Evolutionary conservation across 2,113 vertebrate genomes (phyloP).

Genomic region (Jaculus jaculus): DNA sequence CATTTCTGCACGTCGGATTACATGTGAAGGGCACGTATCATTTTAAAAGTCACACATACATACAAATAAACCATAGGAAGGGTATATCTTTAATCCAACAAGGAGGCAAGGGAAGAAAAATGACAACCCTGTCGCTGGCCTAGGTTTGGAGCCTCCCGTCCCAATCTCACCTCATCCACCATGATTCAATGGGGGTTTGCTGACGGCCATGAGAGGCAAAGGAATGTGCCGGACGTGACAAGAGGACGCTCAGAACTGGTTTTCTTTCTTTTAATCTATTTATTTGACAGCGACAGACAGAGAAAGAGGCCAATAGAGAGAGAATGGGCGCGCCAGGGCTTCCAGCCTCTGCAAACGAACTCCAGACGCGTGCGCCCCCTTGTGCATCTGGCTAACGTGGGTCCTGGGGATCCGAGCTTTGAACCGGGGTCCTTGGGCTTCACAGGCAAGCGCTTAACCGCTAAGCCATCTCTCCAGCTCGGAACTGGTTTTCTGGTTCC

Average conservation of each 20-base stretch:
- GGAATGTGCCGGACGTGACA: rapidly evolving
- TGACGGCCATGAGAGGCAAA: neutral
- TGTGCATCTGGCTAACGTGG: too few species aligned
- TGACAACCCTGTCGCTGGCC: neutral
- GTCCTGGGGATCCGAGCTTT: too few species aligned
- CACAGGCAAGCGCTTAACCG: too few species aligned
- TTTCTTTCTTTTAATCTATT: too few species aligned
- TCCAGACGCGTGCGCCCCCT: too few species aligned
- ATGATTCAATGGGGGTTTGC: neutral
- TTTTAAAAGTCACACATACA: neutral
- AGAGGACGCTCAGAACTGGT: too few species aligned
- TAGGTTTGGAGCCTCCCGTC: neutral
- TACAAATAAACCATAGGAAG: neutral
- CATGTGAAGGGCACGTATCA: neutral
- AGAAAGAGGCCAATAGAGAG: too few species aligned
- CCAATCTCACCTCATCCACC: neutral
- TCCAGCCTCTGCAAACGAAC: too few species aligned
- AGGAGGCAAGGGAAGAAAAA: neutral
- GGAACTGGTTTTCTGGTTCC: neutral
- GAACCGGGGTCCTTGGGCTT: too few species aligned
- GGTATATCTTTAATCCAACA: neutral
- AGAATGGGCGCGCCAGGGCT: too few species aligned
- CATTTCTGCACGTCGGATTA: neutral
- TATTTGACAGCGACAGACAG: too few species aligned
- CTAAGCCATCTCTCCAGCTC: too few species aligned